phyloP scores from a whole-genome alignment of 2,113 vertebrate species.

The Eulacestoma nigropectus region DNA sequence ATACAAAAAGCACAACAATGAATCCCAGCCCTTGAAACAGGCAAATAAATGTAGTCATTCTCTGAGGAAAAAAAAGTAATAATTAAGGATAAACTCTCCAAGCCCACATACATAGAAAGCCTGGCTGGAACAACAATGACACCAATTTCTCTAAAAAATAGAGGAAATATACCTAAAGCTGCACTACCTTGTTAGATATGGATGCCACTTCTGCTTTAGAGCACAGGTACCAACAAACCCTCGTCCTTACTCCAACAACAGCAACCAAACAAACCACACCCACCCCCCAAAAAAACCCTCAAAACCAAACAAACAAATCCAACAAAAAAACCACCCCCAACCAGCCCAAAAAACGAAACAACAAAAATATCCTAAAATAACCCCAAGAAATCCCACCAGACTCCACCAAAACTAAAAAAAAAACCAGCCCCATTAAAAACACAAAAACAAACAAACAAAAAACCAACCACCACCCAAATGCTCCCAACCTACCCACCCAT shows the following conservation, averaged over 20 bases:
- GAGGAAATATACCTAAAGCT: accelerated
- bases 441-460: no score
- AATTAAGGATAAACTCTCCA: not conserved
- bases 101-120: accelerated
- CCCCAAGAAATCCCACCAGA: no score
- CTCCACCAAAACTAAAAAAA: not conserved
- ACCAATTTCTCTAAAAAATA: not conserved
- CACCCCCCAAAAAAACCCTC: no score
- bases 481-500: accelerated
- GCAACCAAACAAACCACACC: not conserved
- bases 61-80: not conserved
- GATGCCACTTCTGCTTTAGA: not conserved
- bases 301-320: no score
- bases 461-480: accelerated
- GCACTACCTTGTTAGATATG: not conserved
- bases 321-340: not conserved
- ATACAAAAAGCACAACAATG: not conserved
- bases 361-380: not conserved
- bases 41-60: not conserved
- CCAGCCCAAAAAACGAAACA: not conserved
- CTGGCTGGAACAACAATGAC: not conserved
- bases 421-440: no score
- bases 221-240: not conserved
- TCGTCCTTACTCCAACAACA: not conserved
- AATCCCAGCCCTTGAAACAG: not conserved